Conservation (phyloP, 1,140 invertebrate genomes). For the Drosophila teissieri region DNA sequence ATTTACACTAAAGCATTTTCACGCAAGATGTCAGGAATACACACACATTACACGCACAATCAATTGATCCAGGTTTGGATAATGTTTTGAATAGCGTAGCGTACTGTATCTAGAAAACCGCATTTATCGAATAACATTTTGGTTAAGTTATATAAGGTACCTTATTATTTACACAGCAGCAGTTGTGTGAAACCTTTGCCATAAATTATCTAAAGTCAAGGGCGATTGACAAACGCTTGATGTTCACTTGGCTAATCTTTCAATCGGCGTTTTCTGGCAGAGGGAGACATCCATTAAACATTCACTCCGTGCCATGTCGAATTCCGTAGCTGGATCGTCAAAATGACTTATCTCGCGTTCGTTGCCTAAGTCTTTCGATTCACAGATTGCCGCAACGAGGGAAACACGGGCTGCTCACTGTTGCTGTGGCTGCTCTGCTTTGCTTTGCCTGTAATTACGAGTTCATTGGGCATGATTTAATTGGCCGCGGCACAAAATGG, state of each 20-base stretch:
- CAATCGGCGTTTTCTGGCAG: slow-evolving; percentile 4
- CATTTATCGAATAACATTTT: neutral
- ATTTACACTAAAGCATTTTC: neutral
- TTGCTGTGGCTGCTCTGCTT: neutral
- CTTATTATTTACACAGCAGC: neutral
- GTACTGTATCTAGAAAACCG: neutral
- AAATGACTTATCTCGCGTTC: slow-evolving; percentile 54
- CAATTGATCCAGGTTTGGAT: neutral
- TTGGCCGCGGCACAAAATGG: slow-evolving; percentile 42
- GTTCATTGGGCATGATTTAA: slow-evolving; percentile 48
- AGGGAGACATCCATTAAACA: neutral
- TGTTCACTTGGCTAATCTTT: slow-evolving; percentile 21
- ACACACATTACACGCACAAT: no score
- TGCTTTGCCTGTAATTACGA: slow-evolving; percentile 9
- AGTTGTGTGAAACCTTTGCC: neutral
- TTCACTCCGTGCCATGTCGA: neutral
- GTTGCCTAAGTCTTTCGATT: slow-evolving; percentile 77
- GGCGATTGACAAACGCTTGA: neutral
- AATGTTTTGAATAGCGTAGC: no score
- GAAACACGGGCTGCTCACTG: neutral
- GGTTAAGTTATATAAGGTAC: neutral
- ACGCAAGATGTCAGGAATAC: no score
- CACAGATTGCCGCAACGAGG: slow-evolving; percentile 21
- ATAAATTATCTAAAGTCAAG: slow-evolving; percentile 1
- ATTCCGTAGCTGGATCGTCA: slow-evolving; percentile 24